Conservation (phyloP, 2,888 invertebrate species). For the Anagyrus pseudococci region DNA sequence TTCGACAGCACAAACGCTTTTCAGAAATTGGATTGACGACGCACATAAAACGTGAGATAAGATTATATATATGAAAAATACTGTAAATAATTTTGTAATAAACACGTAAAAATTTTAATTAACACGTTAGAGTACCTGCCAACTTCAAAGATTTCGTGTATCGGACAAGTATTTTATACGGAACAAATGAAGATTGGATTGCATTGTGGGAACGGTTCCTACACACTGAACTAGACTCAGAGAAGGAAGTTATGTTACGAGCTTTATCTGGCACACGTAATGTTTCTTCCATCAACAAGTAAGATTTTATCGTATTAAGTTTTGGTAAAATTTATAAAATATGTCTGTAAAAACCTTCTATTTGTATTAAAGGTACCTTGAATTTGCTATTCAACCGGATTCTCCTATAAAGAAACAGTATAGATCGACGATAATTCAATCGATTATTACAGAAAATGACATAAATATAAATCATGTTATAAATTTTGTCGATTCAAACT, state of each 20-base stretch:
- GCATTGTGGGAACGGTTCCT: constrained; percentile 70
- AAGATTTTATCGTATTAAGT: constrained; percentile 40
- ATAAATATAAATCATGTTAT: constrained; percentile 45
- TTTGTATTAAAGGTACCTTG: constrained; percentile 38
- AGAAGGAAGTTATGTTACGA: constrained; percentile 71
- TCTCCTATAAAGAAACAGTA: constrained; percentile 47
- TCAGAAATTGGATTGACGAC: constrained; percentile 46
- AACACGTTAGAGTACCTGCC: constrained; percentile 33
- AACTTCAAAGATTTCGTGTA: constrained; percentile 76
- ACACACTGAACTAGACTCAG: constrained; percentile 70
- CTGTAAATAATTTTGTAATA: too few species aligned
- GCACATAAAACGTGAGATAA: constrained; percentile 36
- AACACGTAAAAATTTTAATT: too few species aligned
- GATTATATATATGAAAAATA: too few species aligned
- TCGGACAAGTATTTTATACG: constrained; percentile 72
- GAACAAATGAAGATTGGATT: constrained; percentile 69
- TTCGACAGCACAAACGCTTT: constrained; percentile 41
- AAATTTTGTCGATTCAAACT: constrained; percentile 45
- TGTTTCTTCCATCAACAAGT: constrained; percentile 66
- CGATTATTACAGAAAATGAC: constrained; percentile 41
- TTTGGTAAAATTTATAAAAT: neutral
- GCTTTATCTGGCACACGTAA: constrained; percentile 74
- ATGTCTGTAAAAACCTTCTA: too few species aligned
- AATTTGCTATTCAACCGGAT: constrained; percentile 27
- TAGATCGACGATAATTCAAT: constrained; percentile 43